Base-by-base conservation (phyloP, 2,888 invertebrate genomes). In the Apeira syringaria region DNA sequence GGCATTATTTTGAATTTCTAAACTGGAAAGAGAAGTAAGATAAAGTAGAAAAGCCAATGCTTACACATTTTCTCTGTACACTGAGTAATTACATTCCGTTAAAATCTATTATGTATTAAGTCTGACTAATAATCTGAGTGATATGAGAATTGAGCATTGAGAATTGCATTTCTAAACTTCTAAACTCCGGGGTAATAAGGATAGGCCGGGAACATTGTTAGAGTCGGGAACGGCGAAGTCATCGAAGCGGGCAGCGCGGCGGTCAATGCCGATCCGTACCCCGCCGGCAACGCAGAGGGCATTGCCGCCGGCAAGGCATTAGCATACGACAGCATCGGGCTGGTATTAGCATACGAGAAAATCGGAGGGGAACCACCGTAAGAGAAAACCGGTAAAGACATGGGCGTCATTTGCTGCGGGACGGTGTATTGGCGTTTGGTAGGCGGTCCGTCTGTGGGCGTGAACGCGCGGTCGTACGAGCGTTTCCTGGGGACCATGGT, bases 381-480 rank as follows among this genome's bases (percentile, higher is more conserved):
- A n/a, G 92, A 91, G 8, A 91, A 82, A 29, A 92, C 72, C 0
- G 92, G 91, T 0, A 78, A 69, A n/a, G 75, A 88, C 50, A 76
- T 65, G 0, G 82, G 82, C 0, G 84, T 64, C 54, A 90, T 80
- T 8, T 87, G 82, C 2, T 74, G 79, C 0, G 70, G 77, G 5
- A 79, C 60, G 36, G 88, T 53, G 72, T 91, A 86, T 51, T 81
- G 68, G 51, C 91, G 72, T 26, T 92, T 89, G 15, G 91, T 84
- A n/a, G 92, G 82, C 17, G 87, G 59, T 8, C 78, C 59, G 3
- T 84, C 81, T 1, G 79, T 88, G 6, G 90, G 90, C 0, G 93
- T 90, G 62, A 95, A 95, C 0, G 95, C 94, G 62, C 92, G 92
- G 26, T 95, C 95, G 82, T 94, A 95, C 0, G 91, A 91, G 1